These are phyloP conservation scores for Automeris io DNA, from an alignment of 2,888 invertebrate species.

Conservation along the genomic window DNA sequence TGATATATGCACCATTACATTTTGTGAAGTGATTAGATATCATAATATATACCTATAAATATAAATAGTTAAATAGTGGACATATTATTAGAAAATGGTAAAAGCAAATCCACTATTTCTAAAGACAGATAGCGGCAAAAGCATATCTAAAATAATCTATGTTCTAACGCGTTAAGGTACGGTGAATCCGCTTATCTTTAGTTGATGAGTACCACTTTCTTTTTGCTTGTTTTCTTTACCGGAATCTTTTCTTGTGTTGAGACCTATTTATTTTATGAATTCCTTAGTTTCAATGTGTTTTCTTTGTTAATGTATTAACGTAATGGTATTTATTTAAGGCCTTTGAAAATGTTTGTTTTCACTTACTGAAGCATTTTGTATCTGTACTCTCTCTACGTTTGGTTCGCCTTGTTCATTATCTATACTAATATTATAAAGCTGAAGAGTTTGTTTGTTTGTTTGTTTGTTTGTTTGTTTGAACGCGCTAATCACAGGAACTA, in stretches of 20 bases:
- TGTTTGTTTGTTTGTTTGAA: no score
- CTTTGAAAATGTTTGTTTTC: not conserved
- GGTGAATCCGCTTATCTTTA: not conserved
- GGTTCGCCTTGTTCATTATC: no score
- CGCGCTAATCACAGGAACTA: no score
- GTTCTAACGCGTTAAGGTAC: not conserved
- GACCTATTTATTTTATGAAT: constrained; percentile 27
- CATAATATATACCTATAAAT: no score
- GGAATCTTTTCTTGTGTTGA: constrained; percentile 37
- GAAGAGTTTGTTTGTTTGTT: no score
- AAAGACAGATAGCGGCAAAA: not conserved
- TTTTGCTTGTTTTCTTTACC: constrained; percentile 28
- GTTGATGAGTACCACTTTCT: constrained; percentile 22
- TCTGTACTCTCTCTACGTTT: constrained; percentile 1
- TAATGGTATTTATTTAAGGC: constrained; percentile 1
- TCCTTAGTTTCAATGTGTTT: constrained; percentile 27
- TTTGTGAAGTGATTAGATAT: no score
- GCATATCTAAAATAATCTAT: not conserved
- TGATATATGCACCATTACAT: no score
- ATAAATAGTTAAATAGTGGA: no score
- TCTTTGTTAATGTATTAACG: constrained; percentile 20
- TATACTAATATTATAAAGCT: no score
- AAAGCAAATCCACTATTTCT: not conserved
- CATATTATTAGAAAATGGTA: no score
- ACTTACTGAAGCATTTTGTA: constrained; percentile 9